Evolutionary conservation across 2,113 vertebrate genomes (phyloP).

Genomic region (Numenius arquata): DNA sequence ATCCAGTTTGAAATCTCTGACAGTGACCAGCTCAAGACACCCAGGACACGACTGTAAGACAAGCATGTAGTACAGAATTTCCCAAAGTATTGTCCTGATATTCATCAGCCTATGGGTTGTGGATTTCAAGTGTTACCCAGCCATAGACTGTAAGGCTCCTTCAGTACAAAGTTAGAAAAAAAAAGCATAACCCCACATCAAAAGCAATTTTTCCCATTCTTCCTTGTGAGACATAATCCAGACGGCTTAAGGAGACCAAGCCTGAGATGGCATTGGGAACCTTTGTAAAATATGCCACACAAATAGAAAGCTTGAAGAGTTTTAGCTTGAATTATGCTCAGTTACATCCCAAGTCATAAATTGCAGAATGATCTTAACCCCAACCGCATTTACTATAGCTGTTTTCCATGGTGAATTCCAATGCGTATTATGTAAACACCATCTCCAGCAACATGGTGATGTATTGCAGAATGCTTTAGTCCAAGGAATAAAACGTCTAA

Average conservation of each 20-base stretch:
- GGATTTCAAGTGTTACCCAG: not conserved
- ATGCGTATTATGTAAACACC: not conserved
- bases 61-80: not conserved
- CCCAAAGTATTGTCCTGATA: not conserved
- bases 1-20: not conserved
- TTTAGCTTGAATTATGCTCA: not conserved
- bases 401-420: conserved; percentile 14
- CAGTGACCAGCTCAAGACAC: not conserved
- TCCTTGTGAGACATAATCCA: not conserved
- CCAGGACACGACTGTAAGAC: not conserved
- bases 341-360: not conserved
- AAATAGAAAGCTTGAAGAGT: not conserved
- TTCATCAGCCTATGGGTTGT: not conserved
- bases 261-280: not conserved
- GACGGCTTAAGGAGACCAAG: not conserved
- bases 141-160: not conserved
- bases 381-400: not conserved
- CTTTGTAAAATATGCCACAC: not conserved
- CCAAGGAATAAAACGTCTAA: not conserved
- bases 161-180: not conserved
- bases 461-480: not conserved
- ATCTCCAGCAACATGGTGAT: not conserved
- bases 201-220: not conserved
- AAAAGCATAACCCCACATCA: not conserved
- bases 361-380: not conserved